phyloP scores from a whole-genome alignment of 2,888 invertebrate genomes.

The Melikaiella ostensackeni region DNA sequence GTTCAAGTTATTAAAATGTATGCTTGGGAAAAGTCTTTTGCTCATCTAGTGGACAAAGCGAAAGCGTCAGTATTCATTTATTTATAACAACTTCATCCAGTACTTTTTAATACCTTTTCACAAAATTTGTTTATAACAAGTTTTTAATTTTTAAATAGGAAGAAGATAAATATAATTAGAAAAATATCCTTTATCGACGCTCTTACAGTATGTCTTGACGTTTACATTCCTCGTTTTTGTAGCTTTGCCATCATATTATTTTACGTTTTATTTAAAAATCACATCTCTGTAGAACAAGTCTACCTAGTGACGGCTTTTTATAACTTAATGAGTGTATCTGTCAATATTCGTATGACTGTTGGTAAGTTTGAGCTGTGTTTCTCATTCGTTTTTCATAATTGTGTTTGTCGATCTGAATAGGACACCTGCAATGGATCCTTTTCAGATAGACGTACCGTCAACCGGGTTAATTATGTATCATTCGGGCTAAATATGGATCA shows the following conservation, averaged over 20 bases:
- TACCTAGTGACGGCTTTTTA: conserved; percentile 86
- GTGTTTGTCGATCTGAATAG: too few species aligned
- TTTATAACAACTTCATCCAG: neutral
- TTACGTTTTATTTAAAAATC: conserved; percentile 81
- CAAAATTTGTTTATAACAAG: neutral
- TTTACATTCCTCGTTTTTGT: conserved; percentile 84
- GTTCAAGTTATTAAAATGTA: conserved; percentile 94
- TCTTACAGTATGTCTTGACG: conserved; percentile 80
- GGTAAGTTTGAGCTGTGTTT: conserved; percentile 54
- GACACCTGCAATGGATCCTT: too few species aligned
- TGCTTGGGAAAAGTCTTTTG: conserved; percentile 90
- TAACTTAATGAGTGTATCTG: conserved; percentile 84
- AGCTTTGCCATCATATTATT: conserved; percentile 84
- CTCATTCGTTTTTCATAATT: neutral
- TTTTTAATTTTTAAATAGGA: conserved; percentile 72
- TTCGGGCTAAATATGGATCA: too few species aligned
- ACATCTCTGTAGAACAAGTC: conserved; percentile 84
- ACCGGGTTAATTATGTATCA: too few species aligned
- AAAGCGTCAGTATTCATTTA: conserved; percentile 75
- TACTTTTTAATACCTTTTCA: neutral
- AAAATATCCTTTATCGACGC: conserved; percentile 79
- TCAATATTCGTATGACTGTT: conserved; percentile 84
- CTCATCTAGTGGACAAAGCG: conserved; percentile 80
- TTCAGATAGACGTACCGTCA: too few species aligned
- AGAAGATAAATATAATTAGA: conserved; percentile 77